Conservation (phyloP, 1,140 invertebrate genomes). For the Musca domestica region DNA sequence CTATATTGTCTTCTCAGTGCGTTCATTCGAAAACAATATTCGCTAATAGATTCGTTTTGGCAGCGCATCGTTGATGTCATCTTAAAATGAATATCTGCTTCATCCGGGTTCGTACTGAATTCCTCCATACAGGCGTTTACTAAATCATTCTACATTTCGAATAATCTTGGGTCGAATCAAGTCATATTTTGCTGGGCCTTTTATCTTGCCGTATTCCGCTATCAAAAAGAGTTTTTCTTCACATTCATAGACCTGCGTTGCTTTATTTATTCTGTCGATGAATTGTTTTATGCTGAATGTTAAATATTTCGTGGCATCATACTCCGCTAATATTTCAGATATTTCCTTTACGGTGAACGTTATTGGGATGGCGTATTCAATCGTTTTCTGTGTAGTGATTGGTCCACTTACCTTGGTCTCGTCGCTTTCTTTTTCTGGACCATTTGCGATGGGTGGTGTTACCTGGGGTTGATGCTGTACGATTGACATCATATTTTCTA, state of each 20-base stretch:
- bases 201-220: not conserved
- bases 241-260: constrained; percentile 2
- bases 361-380: not conserved
- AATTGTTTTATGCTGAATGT: not conserved
- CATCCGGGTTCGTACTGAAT: constrained; percentile 9
- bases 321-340: not conserved
- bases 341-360: not conserved
- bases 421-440: not conserved
- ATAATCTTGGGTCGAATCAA: not conserved
- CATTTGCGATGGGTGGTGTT: not conserved
- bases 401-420: not conserved
- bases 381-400: not conserved
- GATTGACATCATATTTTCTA: not conserved
- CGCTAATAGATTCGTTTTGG: constrained; percentile 4
- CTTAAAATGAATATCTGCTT: constrained; percentile 17
- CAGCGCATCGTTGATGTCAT: not conserved
- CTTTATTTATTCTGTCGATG: not conserved
- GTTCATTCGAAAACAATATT: constrained; percentile 27
- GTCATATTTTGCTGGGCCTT: constrained; percentile 19
- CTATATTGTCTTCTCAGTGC: constrained; percentile 6
- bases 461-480: not conserved
- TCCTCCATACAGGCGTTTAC: not conserved
- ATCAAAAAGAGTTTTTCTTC: constrained; percentile 7
- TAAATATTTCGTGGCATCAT: not conserved
- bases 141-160: not conserved